Evolutionary conservation across 1,140 invertebrate genomes (phyloP), one percentile per base, ranked within the genome.

Genomic region (Drosophila carrolli): DNA sequence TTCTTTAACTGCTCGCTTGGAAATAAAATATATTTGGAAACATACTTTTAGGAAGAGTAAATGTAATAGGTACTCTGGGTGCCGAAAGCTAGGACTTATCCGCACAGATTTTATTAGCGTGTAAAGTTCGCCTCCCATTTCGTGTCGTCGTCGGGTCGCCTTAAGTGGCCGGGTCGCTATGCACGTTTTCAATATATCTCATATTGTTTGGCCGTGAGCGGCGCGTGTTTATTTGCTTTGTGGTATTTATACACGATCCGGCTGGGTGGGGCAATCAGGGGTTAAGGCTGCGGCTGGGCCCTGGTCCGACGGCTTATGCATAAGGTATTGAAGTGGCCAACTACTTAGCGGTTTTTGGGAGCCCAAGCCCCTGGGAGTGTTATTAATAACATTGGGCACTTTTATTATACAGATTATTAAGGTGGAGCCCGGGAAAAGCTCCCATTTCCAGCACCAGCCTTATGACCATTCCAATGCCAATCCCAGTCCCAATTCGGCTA

Each of bases 121-220:
- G 82, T 72, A 81, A 86, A 78, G 70, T 81, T 86, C 70, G 82
- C 78, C 82, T 86, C 81, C 86, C 81, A 77, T 74, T 84, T 76
- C 65, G 66, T 65, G 51, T 58, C 60, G 67, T 74, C 55, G 60
- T 60, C 60, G 59, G 75, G 54, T 71, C 60, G 75, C 66, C 75
- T 82, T 88, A 88, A 88, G 82, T 86, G 82, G 75, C 71, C 59
- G 56, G 50, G 68, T 43, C 70, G 14, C 71, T 50, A 83, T 86
- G 83, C 83, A 86, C 83, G 83, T 86, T 86, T 86, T 86, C 83
- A 86, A 86, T 86, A 86, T 86, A 88, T 86, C 83, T 88, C 84
- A 86, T 86, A 86, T 86, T 86, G 83, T 86, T 86, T 88, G 83
- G 79, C 75, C 83, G 75, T 86, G 83, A 75, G 75, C 75, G 23